Evolutionary conservation across 1,140 invertebrate species (phyloP).

Genomic region (Nephotettix cincticeps): DNA sequence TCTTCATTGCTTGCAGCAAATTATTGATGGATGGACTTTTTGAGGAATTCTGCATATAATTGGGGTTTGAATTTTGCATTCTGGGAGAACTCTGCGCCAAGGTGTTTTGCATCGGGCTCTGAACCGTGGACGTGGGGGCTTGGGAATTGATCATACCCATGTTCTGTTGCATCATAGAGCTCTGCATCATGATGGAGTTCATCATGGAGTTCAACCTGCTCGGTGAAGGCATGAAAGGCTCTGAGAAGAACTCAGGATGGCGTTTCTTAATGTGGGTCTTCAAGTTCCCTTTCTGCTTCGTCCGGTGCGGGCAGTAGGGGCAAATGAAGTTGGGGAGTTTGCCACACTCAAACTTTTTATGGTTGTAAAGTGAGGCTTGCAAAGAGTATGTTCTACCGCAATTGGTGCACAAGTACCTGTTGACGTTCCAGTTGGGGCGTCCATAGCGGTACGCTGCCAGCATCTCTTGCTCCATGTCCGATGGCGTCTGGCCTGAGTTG

Average conservation of each 20-base stretch:
- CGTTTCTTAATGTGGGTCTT: slow-evolving; percentile 45
- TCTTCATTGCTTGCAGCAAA: slow-evolving; percentile 6
- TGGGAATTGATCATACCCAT: neutral
- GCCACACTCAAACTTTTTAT: slow-evolving; percentile 50
- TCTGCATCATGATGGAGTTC: slow-evolving; percentile 20
- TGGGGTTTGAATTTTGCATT: neutral
- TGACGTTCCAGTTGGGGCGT: slow-evolving; percentile 50
- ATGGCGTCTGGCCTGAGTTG: neutral
- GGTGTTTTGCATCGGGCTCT: neutral
- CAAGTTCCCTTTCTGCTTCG: slow-evolving; percentile 37
- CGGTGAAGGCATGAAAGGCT: slow-evolving; percentile 14
- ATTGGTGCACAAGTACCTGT: slow-evolving; percentile 46
- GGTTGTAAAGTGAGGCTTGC: slow-evolving; percentile 52
- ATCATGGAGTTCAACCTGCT: slow-evolving; percentile 9
- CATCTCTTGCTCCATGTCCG: slow-evolving; percentile 15
- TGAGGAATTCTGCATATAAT: neutral
- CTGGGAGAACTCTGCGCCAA: neutral
- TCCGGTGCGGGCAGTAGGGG: slow-evolving; percentile 37
- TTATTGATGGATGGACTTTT: neutral
- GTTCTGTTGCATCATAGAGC: neutral
- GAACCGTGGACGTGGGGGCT: neutral
- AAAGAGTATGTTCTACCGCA: slow-evolving; percentile 54
- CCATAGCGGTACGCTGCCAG: neutral
- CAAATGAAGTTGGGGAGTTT: slow-evolving; percentile 46
- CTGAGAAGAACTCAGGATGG: slow-evolving; percentile 37